Conservation (phyloP, 23 tunicate genomes). For the Diplosoma virens region DNA sequence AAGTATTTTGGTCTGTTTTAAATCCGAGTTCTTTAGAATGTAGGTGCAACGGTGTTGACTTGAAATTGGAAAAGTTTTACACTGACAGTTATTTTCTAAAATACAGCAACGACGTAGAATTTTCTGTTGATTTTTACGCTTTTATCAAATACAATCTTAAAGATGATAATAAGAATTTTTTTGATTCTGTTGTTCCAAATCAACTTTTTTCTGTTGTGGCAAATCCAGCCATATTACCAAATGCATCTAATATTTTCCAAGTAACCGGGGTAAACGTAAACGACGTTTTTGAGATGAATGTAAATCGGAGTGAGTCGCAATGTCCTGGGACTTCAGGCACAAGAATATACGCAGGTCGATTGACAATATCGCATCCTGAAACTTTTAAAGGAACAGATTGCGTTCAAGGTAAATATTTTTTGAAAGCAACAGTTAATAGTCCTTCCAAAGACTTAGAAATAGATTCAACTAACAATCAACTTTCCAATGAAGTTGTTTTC, state of each 20-base stretch:
- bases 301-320: too few species aligned
- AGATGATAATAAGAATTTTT: neutral
- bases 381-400: neutral
- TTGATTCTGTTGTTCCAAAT: too few species aligned
- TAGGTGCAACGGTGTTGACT: neutral
- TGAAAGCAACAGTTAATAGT: neutral
- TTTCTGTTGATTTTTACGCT: neutral
- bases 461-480: neutral
- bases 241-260: too few species aligned
- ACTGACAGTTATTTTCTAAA: neutral
- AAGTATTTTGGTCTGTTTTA: neutral
- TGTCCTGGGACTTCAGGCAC: too few species aligned
- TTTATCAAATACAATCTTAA: neutral
- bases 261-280: too few species aligned
- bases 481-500: neutral
- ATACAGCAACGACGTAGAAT: neutral
- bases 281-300: too few species aligned
- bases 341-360: too few species aligned
- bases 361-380: neutral
- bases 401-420: slow-evolving; percentile 3
- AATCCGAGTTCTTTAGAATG: neutral
- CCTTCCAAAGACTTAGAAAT: neutral
- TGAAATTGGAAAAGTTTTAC: slow-evolving; percentile 3
- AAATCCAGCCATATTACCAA: too few species aligned
- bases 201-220: too few species aligned